Evolutionary conservation across 2,797 vertebrate genomes (phyloP), one percentile per base, ranked within the genome.

Genomic region (Aphelocoma californica): DNA sequence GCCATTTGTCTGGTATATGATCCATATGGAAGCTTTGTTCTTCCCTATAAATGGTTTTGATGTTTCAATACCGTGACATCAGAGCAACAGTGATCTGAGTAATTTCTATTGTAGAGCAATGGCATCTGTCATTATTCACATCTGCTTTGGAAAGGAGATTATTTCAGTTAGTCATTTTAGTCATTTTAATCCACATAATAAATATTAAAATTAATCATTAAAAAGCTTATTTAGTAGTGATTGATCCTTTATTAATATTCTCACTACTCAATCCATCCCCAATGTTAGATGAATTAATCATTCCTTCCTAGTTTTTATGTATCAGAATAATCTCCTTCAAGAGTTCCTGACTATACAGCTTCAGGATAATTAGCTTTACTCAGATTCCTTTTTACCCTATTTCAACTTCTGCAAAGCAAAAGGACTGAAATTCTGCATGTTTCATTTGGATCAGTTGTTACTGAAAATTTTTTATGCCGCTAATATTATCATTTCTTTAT

Each of bases 131-230:
- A 84, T 87, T 92, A 92, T 56, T 77, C 38, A 7, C 57, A 64
- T 82, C 71, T 5, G 2, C 86, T 91, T 79, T 67, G 29, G 50
- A 74, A 97, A 90, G 79, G 36, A 94, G 87, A 93, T 92, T 93
- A 97, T 92, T 97, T 93, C 50, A 83, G 54, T 74, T 64, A 90
- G 42, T 20, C 78, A 88, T 90, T 95, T 94, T 94, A 94, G 64
- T 31, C 24, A 28, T 87, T 94, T 93, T 96, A 94, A 94, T 93
- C 74, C 88, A 79, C 40, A 69, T 48, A 91, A 93, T 56, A 96
- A 90, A 79, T 60, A 62, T 67, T 94, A 86, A 87, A 96, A 86
- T 36, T 56, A 90, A 92, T 38, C 28, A 81, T 70, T 86, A 28
- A 83, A 92, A 92, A 94, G 40, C 56, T 77, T 93, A 84, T 90